phyloP scores from a whole-genome alignment of 2,113 vertebrate genomes.

The Rhinichthys klamathensis region DNA sequence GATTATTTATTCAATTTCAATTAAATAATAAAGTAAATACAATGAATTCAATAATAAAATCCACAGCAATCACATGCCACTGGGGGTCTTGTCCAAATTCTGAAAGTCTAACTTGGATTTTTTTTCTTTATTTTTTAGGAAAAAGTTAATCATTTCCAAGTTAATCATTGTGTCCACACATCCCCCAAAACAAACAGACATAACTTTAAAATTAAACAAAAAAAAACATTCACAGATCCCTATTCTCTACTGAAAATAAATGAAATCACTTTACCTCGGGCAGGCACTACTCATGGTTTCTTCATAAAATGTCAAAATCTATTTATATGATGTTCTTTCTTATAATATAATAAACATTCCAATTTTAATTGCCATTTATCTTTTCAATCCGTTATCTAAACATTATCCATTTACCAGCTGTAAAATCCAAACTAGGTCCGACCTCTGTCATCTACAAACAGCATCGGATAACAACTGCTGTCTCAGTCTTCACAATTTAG shows the following conservation, averaged over 20 bases:
- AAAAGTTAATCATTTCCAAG: not conserved
- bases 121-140: not conserved
- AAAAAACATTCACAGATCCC: not conserved
- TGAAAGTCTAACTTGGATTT: not conserved
- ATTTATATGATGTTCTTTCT: not conserved
- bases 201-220: not conserved
- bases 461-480: conserved; percentile 24
- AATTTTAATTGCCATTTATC: not conserved
- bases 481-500: conserved; percentile 37
- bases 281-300: not conserved
- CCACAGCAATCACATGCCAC: not conserved
- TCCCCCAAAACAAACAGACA: not conserved
- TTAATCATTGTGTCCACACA: not conserved
- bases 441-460: conserved; percentile 38
- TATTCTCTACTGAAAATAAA: not conserved
- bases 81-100: not conserved
- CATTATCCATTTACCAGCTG: conserved; percentile 13
- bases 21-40: not conserved
- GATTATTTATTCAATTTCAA: not conserved
- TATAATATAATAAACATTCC: not conserved
- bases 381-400: conserved; percentile 22
- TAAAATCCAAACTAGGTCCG: conserved; percentile 14
- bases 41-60: not conserved
- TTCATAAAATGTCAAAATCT: not conserved
- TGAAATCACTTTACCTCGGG: not conserved